These are phyloP conservation scores for Pelochelys cantorii DNA, from an alignment of 2,797 vertebrate species.

Conservation along the genomic window DNA sequence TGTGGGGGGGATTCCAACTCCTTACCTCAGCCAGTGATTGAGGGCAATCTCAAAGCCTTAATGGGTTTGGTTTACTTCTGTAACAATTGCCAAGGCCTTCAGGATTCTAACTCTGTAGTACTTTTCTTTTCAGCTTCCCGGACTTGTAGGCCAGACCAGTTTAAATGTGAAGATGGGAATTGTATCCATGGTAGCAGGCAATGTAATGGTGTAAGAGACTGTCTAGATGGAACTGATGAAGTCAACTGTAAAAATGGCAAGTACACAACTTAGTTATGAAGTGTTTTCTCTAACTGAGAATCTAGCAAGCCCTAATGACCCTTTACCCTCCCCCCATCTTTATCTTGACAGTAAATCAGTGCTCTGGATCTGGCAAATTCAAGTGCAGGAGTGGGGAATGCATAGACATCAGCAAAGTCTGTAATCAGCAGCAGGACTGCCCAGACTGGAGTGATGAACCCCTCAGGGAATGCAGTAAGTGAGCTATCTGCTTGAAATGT, in stretches of 20 bases:
- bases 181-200: slow-evolving; percentile 92
- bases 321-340: background rate
- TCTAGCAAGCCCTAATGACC: background rate
- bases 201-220: slow-evolving; percentile 93
- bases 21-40: background rate
- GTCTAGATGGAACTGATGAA: slow-evolving; percentile 93
- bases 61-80: no score
- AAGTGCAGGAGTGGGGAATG: slow-evolving; percentile 97
- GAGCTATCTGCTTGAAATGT: background rate
- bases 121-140: slow-evolving; percentile 85
- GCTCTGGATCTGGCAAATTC: slow-evolving; percentile 94
- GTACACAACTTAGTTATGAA: background rate
- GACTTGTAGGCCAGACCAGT: slow-evolving; percentile 93
- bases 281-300: no score
- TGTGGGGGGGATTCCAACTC: background rate
- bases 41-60: background rate
- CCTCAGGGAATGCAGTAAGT: slow-evolving; percentile 96
- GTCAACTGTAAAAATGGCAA: slow-evolving; percentile 91
- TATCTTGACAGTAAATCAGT: slow-evolving; percentile 88
- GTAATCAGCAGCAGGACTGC: slow-evolving; percentile 94
- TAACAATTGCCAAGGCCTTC: background rate
- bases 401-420: slow-evolving; percentile 94
- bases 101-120: slow-evolving; percentile 27
- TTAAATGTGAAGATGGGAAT: slow-evolving; percentile 93
- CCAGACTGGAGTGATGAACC: slow-evolving; percentile 98